Percentiles rank a stretch among this genome's conserved stretches.
phyloP scores from a whole-genome alignment of 2,797 vertebrate species.

The Capromys pilorides region DNA sequence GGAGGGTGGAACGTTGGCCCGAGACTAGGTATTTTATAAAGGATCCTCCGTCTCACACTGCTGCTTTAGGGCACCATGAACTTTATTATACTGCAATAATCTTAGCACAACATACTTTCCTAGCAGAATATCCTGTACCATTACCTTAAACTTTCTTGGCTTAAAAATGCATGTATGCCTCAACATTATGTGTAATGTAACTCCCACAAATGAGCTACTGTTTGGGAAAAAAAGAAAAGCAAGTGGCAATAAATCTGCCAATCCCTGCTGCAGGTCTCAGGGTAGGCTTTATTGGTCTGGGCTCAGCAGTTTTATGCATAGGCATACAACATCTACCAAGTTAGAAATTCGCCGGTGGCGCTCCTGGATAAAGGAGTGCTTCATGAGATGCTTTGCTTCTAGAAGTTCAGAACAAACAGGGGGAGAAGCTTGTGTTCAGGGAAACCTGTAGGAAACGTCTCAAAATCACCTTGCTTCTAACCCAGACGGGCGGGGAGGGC shows the following conservation, averaged over 20 bases:
- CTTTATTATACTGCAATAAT: conserved; percentile 47
- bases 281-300: conserved; percentile 67
- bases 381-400: background rate
- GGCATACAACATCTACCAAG: background rate
- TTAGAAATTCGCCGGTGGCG: background rate
- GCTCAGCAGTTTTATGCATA: conserved; percentile 14
- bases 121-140: conserved; percentile 63
- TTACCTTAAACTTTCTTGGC: conserved; percentile 62
- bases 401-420: background rate
- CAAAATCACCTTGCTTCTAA: background rate
- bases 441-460: background rate
- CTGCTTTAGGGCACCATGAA: conserved; percentile 48
- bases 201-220: conserved; percentile 71
- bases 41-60: background rate
- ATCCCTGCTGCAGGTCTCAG: conserved; percentile 29
- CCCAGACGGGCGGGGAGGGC: background rate
- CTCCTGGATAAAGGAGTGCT: background rate
- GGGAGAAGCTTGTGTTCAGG: conserved; percentile 1
- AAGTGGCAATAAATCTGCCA: conserved; percentile 62
- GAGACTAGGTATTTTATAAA: conserved; percentile 26
- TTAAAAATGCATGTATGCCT: conserved; percentile 59
- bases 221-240: background rate
- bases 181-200: conserved; percentile 31
- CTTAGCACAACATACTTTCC: conserved; percentile 57
- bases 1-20: conserved; percentile 68